Evolutionary conservation across 2,888 invertebrate genomes (phyloP), one percentile per base, ranked within the genome.

Genomic region (Liopterus haemorrhoidalis): DNA sequence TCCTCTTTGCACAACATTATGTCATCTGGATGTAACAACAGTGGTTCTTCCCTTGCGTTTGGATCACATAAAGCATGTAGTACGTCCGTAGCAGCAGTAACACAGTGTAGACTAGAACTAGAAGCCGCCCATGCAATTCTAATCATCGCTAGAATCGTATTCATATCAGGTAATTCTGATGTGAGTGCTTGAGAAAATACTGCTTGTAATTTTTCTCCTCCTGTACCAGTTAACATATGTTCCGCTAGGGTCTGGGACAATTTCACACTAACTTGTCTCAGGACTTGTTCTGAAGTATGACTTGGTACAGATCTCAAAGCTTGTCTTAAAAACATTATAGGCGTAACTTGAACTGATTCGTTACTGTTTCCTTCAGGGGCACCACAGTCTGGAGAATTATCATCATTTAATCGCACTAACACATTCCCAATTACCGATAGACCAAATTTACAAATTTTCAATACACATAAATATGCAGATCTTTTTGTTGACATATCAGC

Each of bases 381-480:
- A 14, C 67, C 68, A 15, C 56, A 62, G 48, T 64, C 65, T 2
- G 67, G 65, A 3, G 65, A 65, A 36, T 67, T 67, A 46, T 68
- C 68, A 49, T 68, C 69, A 41, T 65, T 67, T 12, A 68, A 51
- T 41, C 62, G 60, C 32, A 81, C 84, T 68, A 84, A 75, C 15
- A 88, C 78, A 60, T 90, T 85, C 6, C 87, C 91, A 49, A 93
- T 79, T 5, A 91, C 85, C 21, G 90, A 90, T 40, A 96, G 71
- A 58, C 92, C 79, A 48, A 96, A 70, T 70, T 95, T 95, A 54
- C 87, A 85, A 54, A 95, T 76, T 63, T 90, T 87, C 58, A 95
- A 74, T 52, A 93, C 83, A 32, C 88, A 85, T 59, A 91, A 75
- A 68, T 88, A 93, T 6, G 93, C 92, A 45, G 88, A 84, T 57